A percentile compares a stretch with the other conserved stretches of the same genome.
These are phyloP conservation scores for Hoplostethus mediterraneus DNA, from an alignment of 2,797 vertebrate genomes.

Conservation along the genomic window DNA sequence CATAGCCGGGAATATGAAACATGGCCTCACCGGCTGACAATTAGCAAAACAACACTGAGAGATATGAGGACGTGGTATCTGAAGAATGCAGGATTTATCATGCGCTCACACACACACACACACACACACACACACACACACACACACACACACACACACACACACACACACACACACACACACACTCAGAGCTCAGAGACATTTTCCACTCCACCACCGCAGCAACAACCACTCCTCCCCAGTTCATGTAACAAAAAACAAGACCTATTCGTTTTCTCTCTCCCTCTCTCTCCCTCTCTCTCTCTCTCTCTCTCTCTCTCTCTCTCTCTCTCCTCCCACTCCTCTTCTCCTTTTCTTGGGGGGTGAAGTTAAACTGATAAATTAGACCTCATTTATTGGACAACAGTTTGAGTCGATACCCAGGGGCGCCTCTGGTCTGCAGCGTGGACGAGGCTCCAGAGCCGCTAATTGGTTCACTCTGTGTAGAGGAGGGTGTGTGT, in stretches of 20 bases:
- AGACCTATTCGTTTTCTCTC: slow-evolving; percentile 52
- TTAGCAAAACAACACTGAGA: slow-evolving; percentile 58
- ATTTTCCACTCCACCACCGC: slow-evolving; percentile 12
- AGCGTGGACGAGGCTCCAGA: slow-evolving; percentile 79
- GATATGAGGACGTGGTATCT: slow-evolving; percentile 24
- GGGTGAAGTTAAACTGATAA: slow-evolving; percentile 98
- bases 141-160: background rate
- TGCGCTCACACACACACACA: background rate
- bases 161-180: background rate
- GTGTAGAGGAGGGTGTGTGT: slow-evolving; percentile 90
- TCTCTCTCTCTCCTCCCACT: background rate
- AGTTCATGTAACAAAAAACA: slow-evolving; percentile 59
- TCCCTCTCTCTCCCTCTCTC: background rate
- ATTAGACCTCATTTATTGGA: slow-evolving; percentile 99
- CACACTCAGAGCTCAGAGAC: background rate
- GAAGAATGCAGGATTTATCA: slow-evolving; percentile 15
- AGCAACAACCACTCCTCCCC: background rate
- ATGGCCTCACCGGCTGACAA: slow-evolving; percentile 56
- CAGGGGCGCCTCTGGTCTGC: slow-evolving; percentile 85
- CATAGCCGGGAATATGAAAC: slow-evolving; percentile 56
- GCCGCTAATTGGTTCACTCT: slow-evolving; percentile 95
- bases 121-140: no score
- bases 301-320: background rate
- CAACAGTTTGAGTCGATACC: slow-evolving; percentile 92
- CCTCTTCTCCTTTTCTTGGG: slow-evolving; percentile 75